These are phyloP conservation scores for Schizaphis graminum DNA, from an alignment of 2,888 invertebrate species.

Conservation along the genomic window DNA sequence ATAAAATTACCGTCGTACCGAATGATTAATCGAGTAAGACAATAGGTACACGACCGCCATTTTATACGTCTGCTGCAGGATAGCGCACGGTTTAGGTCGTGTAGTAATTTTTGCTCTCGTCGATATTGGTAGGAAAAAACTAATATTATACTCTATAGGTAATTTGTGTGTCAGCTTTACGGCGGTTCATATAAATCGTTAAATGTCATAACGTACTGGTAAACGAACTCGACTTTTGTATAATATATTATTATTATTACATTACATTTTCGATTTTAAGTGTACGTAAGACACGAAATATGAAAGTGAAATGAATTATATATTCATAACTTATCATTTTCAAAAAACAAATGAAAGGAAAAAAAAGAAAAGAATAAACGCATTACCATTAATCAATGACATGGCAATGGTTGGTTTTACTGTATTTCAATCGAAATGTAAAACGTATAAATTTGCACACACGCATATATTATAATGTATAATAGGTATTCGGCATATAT, in stretches of 20 bases:
- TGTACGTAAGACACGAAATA: neutral
- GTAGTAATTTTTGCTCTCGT: neutral
- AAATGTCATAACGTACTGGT: neutral
- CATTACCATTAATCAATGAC: neutral
- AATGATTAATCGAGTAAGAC: constrained; percentile 22
- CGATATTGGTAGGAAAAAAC: neutral
- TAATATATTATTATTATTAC: neutral
- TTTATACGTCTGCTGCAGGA: neutral
- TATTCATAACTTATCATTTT: neutral
- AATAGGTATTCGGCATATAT: neutral
- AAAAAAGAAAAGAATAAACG: neutral
- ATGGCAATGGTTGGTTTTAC: neutral
- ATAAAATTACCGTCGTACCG: neutral
- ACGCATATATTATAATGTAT: no score
- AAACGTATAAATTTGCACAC: no score
- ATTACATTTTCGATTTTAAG: neutral
- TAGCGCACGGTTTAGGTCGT: neutral
- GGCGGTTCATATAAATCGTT: neutral
- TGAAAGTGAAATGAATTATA: neutral
- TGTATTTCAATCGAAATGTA: neutral
- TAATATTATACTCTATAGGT: neutral
- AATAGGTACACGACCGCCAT: neutral
- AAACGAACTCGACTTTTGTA: neutral
- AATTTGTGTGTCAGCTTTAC: neutral
- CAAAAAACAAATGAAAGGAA: neutral